phyloP scores from a whole-genome alignment of 2,113 vertebrate species.

The Colistium nudipinnis region DNA sequence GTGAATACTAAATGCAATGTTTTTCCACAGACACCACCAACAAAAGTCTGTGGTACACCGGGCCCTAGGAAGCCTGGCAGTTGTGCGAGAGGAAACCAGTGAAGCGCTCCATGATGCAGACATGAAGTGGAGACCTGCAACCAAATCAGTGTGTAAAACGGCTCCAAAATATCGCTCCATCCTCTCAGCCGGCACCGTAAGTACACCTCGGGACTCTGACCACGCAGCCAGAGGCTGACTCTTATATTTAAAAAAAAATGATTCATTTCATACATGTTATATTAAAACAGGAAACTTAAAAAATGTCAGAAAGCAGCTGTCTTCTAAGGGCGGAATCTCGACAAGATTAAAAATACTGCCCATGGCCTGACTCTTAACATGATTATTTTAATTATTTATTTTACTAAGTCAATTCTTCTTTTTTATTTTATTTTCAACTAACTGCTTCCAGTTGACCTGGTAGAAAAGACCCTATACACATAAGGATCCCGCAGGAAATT shows the following conservation, averaged over 20 bases:
- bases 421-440: conserved; percentile 28
- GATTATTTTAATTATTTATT: conserved; percentile 20
- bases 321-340: not conserved
- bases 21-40: conserved; percentile 79
- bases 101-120: conserved; percentile 63
- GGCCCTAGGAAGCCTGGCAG: conserved; percentile 73
- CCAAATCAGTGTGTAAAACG: conserved; percentile 80
- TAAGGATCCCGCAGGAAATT: not conserved
- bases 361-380: conserved; percentile 47
- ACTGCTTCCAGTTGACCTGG: not conserved
- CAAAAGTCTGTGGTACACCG: conserved; percentile 81
- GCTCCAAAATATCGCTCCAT: conserved; percentile 84
- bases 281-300: not conserved
- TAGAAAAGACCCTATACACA: not conserved
- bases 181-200: conserved; percentile 89
- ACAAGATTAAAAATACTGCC: not conserved
- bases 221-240: conserved; percentile 41
- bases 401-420: conserved; percentile 14
- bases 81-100: conserved; percentile 70
- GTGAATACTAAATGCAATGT: conserved; percentile 24
- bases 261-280: too few species aligned
- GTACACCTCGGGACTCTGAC: conserved; percentile 74
- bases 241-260: too few species aligned
- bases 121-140: conserved; percentile 73
- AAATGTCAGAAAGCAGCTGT: not conserved